These are phyloP conservation scores for Clunio marinus DNA, from an alignment of 2,888 invertebrate genomes.

Conservation along the genomic window DNA sequence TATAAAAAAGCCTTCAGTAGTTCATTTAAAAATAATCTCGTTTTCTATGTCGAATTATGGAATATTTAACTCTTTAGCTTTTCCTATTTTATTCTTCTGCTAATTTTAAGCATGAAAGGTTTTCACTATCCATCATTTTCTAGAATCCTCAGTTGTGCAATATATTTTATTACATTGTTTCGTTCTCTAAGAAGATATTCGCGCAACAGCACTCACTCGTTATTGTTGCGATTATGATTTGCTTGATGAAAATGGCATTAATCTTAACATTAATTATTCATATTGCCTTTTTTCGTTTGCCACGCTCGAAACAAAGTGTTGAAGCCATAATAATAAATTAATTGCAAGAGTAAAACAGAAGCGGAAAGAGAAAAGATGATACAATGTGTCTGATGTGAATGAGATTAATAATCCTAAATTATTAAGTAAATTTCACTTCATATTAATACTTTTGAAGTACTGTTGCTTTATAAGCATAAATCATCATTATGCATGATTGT, in stretches of 20 bases:
- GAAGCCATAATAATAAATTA: conserved; percentile 23
- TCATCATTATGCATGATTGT: not conserved
- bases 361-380: not conserved
- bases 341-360: conserved; percentile 1
- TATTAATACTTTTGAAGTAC: too few relatives aligned
- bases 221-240: not conserved
- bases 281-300: not conserved
- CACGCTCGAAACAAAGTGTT: conserved; percentile 19
- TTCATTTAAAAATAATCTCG: too few relatives aligned
- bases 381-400: conserved; percentile 16
- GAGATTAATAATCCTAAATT: conserved; percentile 14
- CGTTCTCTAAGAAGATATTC: not conserved
- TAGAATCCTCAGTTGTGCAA: too few relatives aligned
- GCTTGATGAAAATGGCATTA: conserved; percentile 12
- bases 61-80: not conserved
- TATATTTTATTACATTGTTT: too few relatives aligned
- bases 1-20: too few relatives aligned
- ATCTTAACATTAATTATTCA: conserved; percentile 24
- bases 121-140: not conserved
- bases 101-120: not conserved
- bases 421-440: conserved; percentile 8
- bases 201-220: not conserved
- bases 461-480: not conserved
- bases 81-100: not conserved
- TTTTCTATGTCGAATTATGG: not conserved